Evolutionary conservation across 2,888 invertebrate species (phyloP).

Genomic region (Metallyticus violacea): DNA sequence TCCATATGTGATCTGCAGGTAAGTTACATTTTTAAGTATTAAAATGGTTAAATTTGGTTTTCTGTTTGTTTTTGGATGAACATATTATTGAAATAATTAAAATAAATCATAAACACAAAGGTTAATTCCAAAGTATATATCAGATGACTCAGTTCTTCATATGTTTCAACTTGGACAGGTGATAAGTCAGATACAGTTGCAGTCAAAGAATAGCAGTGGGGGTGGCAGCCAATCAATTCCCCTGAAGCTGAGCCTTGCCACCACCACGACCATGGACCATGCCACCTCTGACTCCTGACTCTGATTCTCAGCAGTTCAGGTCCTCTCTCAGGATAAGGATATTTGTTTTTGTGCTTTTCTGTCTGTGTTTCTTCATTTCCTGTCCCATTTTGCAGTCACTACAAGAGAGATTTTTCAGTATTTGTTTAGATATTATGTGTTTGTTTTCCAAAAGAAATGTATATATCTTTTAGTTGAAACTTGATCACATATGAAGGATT

Average conservation of each 20-base stretch:
- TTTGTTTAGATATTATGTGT: neutral
- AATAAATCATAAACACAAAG: neutral
- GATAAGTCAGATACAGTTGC: constrained; percentile 13
- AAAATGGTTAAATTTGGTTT: neutral
- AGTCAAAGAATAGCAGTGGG: neutral
- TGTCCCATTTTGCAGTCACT: neutral
- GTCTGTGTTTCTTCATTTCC: neutral
- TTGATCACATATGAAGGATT: neutral
- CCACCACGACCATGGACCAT: neutral
- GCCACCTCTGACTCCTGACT: neutral
- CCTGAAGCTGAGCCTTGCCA: constrained; percentile 9
- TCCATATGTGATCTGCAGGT: too few species aligned
- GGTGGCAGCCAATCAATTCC: neutral
- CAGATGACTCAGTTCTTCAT: too few species aligned
- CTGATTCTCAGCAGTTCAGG: neutral
- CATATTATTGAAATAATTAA: neutral
- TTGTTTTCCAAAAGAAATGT: neutral
- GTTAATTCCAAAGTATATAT: neutral
- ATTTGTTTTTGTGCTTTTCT: neutral
- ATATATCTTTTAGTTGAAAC: neutral
- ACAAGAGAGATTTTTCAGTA: neutral
- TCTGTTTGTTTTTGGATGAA: neutral
- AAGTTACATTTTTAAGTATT: neutral
- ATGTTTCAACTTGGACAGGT: neutral
- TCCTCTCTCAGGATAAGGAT: constrained; percentile 9